Conservation (phyloP, 2,888 invertebrate species). For the Eulithis prunata region DNA sequence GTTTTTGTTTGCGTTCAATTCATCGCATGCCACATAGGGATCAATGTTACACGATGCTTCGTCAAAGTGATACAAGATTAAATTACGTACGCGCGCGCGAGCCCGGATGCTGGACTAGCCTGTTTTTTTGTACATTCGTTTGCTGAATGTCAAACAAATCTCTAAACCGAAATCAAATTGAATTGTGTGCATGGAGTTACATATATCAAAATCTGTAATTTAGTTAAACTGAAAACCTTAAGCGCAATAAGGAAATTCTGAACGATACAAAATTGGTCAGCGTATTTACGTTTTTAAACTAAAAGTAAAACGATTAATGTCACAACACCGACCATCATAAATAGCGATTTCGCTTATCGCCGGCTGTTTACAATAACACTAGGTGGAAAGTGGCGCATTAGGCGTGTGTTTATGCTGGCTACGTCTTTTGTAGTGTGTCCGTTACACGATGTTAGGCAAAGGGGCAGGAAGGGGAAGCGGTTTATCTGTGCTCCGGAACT, state of each 20-base stretch:
- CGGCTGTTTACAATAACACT: slow-evolving; percentile 43
- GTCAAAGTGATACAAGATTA: slow-evolving; percentile 75
- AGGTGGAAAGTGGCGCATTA: slow-evolving; percentile 63
- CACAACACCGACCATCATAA: slow-evolving; percentile 32
- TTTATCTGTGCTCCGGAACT: slow-evolving; percentile 81
- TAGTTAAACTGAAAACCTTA: neutral
- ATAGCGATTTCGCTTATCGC: slow-evolving; percentile 41
- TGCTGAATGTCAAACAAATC: slow-evolving; percentile 73
- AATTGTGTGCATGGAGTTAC: slow-evolving; percentile 57
- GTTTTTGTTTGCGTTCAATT: slow-evolving; percentile 47
- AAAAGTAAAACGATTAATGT: slow-evolving; percentile 1
- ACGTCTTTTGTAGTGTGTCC: slow-evolving; percentile 75
- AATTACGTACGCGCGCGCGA: slow-evolving; percentile 67
- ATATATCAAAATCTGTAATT: slow-evolving; percentile 39
- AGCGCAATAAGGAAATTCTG: neutral
- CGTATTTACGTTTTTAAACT: too few species aligned
- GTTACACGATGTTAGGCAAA: slow-evolving; percentile 79
- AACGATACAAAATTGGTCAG: too few species aligned
- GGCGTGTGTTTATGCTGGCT: slow-evolving; percentile 64
- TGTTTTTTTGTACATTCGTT: slow-evolving; percentile 67
- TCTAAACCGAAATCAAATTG: slow-evolving; percentile 73
- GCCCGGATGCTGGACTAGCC: slow-evolving; percentile 48
- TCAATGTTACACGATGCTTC: slow-evolving; percentile 59
- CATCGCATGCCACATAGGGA: slow-evolving; percentile 42
- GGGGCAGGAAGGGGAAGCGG: slow-evolving; percentile 81